A percentile compares a stretch with the other conserved stretches of the same genome.
Evolutionary conservation across 2,113 vertebrate species (phyloP).

Genomic region (Thunnus maccoyii): DNA sequence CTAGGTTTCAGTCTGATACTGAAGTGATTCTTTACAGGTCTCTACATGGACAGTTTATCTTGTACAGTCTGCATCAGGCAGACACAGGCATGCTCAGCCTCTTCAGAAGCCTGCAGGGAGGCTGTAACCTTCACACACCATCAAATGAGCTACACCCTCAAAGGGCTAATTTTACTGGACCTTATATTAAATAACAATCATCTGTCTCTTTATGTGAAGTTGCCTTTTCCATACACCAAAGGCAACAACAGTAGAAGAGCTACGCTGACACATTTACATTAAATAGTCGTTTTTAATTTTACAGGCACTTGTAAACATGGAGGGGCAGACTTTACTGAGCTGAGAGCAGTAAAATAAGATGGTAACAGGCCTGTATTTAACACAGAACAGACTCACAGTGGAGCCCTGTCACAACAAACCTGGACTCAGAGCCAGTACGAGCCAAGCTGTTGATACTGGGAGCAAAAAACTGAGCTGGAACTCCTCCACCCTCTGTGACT

Average conservation of each 20-base stretch:
- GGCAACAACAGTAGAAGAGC: not conserved
- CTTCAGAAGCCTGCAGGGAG: conserved; percentile 1
- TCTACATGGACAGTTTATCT: not conserved
- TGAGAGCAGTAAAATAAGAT: conserved; percentile 27
- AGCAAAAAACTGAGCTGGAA: conserved; percentile 25
- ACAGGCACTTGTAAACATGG: conserved; percentile 17
- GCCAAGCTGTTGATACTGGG: conserved; percentile 4
- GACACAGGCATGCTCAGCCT: not conserved
- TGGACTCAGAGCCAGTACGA: not conserved
- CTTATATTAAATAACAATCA: conserved; percentile 8
- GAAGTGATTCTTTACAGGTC: not conserved
- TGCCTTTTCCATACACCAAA: not conserved
- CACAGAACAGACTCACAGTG: conserved; percentile 12
- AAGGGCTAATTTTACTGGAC: not conserved
- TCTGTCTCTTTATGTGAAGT: conserved; percentile 1
- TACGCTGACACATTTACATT: not conserved
- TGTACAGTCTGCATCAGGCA: not conserved
- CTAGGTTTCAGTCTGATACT: not conserved
- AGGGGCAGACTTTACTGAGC: conserved; percentile 27
- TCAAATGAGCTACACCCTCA: not conserved
- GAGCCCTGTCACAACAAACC: conserved; percentile 1
- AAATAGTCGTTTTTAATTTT: conserved; percentile 29
- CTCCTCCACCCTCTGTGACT: not conserved
- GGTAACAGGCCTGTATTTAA: not conserved
- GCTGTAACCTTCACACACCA: conserved; percentile 7